Conservation (phyloP, 1,140 invertebrate genomes). For the Mercenaria mercenaria region DNA sequence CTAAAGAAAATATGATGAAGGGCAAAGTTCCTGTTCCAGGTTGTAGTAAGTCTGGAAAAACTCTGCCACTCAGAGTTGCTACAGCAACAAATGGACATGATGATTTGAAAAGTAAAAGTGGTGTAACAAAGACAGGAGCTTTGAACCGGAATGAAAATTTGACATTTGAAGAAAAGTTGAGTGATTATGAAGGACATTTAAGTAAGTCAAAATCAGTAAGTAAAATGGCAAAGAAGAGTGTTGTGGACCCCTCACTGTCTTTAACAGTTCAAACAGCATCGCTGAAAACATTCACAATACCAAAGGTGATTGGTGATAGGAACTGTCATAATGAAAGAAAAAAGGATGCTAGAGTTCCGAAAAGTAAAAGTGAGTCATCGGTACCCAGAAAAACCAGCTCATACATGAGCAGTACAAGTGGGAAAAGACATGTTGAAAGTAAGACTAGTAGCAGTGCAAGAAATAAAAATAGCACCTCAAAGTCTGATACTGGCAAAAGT, state of each 20-base stretch:
- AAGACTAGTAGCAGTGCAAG: neutral
- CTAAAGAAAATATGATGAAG: constrained; percentile 7
- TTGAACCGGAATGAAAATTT: neutral
- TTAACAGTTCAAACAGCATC: neutral
- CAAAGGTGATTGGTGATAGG: neutral
- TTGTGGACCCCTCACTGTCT: neutral
- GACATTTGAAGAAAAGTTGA: constrained; percentile 13
- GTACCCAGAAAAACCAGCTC: neutral
- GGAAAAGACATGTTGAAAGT: neutral
- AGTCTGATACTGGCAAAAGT: neutral
- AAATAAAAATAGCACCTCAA: neutral
- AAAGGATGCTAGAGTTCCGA: neutral
- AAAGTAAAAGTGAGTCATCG: neutral
- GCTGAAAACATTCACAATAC: constrained; percentile 12
- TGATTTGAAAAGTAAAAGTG: neutral
- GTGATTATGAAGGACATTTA: neutral
- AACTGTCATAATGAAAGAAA: neutral
- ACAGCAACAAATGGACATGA: neutral
- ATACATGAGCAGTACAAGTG: neutral
- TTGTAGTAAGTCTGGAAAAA: neutral
- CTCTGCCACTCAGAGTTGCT: neutral
- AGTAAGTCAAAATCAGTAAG: neutral
- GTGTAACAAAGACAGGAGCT: neutral
- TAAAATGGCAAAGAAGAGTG: neutral
- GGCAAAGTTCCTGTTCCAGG: neutral